Evolutionary conservation across 2,113 vertebrate species (phyloP), one percentile per base, ranked within the genome.

Genomic region (Rousettus leschenaultii): DNA sequence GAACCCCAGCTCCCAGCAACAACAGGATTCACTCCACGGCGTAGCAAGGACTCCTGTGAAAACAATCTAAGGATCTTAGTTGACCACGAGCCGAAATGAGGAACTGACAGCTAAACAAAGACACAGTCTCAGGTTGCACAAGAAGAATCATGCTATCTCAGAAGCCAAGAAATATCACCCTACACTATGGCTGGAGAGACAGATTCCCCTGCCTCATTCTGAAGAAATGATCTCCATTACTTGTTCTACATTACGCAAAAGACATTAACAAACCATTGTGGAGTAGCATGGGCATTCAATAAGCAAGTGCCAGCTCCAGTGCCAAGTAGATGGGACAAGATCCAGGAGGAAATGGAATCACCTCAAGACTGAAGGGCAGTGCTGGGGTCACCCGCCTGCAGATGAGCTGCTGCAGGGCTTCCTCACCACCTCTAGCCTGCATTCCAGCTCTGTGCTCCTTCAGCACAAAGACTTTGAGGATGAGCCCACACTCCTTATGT

Each of bases 401-500:
- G 33, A 3, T 0, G 5, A 86, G 53, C 22, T 48, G 12, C 57
- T 57, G 12, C 24, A 45, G 22, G 7, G 18, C 28, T 53, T 35
- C 21, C 2, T 16, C 78, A 16, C 4, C 21, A 12, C n/a, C 16
- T 51, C 28, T 3, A 45, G 40, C 28, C 35, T 19, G 18, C 5
- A 13, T n/a, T 40, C 28, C 24, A 22, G 26, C 40, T 66, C 24
- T 33, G 35, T 4, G 33, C 8, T 66, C 68, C 28, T 1, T 86
- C 38, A 57, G 28, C 57, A 51, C 11, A 22, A 28, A 74, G 26
- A 33, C 38, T 57, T 18, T 40, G 2, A 73, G 57, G 21, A 70
- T 16, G 7, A 1, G 30, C 43, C 14, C 9, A 55, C 0, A 15
- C 7, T 57, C 43, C 8, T 16, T 3, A 5, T 19, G 45, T 3